These are phyloP conservation scores for Coregonus ussuriensis DNA, from an alignment of 2,797 vertebrate species.

Conservation along the genomic window DNA sequence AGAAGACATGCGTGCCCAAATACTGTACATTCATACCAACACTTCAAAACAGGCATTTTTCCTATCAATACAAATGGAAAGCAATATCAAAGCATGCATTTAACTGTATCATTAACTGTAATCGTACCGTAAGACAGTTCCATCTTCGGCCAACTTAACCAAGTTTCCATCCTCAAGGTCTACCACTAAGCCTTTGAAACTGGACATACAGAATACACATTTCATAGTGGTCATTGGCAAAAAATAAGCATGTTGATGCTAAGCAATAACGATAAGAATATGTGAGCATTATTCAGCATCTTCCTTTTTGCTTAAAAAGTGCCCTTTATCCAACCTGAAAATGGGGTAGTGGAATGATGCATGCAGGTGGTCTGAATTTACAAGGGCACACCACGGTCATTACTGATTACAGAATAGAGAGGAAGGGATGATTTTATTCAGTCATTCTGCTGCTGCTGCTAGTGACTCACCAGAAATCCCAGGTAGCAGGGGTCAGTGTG, in stretches of 20 bases:
- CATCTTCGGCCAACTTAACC: constrained; percentile 90
- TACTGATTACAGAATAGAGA: neutral
- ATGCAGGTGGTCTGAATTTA: neutral
- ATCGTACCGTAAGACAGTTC: constrained; percentile 88
- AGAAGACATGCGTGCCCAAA: neutral
- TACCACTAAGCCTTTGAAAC: constrained; percentile 92
- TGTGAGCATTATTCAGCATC: no score
- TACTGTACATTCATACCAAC: neutral
- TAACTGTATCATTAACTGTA: neutral
- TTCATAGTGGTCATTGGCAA: neutral
- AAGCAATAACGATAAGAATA: neutral
- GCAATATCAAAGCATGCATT: neutral
- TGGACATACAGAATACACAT: constrained; percentile 56
- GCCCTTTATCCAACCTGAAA: neutral
- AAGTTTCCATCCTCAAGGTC: constrained; percentile 95
- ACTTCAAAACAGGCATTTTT: neutral
- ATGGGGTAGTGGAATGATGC: neutral
- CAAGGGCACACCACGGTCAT: neutral
- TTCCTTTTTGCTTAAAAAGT: neutral
- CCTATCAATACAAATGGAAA: neutral
- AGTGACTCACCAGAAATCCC: constrained; percentile 92
- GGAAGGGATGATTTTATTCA: neutral
- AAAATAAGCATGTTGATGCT: neutral
- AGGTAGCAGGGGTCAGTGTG: constrained; percentile 81
- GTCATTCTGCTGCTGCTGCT: neutral